phyloP scores from a whole-genome alignment of 2,888 invertebrate species.

The Parasteatoda lunata region DNA sequence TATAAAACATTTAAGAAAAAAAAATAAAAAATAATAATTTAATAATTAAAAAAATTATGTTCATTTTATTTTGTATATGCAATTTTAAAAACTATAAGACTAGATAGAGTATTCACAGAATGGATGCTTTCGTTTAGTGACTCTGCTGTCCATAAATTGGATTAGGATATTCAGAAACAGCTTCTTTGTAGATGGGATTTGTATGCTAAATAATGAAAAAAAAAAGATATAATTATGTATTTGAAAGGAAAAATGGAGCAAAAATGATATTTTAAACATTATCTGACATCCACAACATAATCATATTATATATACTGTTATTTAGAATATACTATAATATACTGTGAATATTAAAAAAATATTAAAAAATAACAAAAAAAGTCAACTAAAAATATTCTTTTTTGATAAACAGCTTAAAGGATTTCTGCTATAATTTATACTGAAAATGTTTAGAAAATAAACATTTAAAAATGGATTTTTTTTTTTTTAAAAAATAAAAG shows the following conservation, averaged over 20 bases:
- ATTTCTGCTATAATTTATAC: no score
- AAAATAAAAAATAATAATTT: no score
- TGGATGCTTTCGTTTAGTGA: constrained; percentile 12
- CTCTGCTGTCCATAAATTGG: constrained; percentile 59
- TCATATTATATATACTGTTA: not conserved
- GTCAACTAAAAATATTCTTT: no score
- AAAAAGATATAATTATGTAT: not conserved
- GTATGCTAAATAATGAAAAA: constrained; percentile 53
- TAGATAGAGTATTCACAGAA: constrained; percentile 26
- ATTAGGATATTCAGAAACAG: constrained; percentile 64
- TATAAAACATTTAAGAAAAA: no score
- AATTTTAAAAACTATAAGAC: constrained; percentile 20
- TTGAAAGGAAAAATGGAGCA: not conserved
- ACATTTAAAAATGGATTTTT: no score
- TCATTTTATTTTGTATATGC: not conserved
- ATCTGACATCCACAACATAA: not conserved
- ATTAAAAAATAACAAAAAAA: no score
- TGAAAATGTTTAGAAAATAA: no score
- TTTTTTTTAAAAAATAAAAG: no score
- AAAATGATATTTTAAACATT: not conserved
- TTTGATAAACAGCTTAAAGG: no score
- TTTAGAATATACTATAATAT: not conserved
- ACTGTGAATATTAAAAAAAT: no score
- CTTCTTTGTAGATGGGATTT: constrained; percentile 65
- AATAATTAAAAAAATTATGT: not conserved